Evolutionary conservation across 2,113 vertebrate species (phyloP).

Genomic region (Dinomys branickii): DNA sequence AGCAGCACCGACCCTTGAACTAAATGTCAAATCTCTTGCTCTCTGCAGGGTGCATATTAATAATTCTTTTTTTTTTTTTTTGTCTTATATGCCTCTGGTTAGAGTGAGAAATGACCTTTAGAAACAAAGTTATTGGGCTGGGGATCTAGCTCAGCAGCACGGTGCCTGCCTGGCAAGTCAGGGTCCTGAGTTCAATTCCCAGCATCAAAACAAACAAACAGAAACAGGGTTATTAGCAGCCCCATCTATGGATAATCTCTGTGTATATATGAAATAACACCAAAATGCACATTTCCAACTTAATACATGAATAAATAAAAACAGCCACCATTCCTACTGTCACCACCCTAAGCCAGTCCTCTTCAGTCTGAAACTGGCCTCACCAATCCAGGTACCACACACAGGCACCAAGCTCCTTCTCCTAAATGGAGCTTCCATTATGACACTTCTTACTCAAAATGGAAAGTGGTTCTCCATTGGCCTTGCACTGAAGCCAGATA

Average conservation of each 20-base stretch:
- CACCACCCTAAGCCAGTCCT: neutral
- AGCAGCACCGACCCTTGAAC: no score
- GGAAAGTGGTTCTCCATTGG: neutral
- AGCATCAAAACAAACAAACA: no score
- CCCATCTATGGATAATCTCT: no score
- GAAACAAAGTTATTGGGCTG: no score
- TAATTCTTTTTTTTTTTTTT: neutral
- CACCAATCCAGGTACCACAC: neutral
- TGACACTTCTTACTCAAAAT: neutral
- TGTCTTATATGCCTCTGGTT: neutral
- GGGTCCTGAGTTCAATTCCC: no score
- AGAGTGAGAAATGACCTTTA: neutral
- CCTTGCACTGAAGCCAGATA: neutral
- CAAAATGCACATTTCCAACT: neutral
- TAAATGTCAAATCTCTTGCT: slow-evolving; percentile 11
- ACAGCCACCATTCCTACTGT: neutral
- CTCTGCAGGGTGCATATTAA: neutral
- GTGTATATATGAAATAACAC: no score
- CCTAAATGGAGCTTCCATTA: neutral
- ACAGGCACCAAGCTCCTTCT: neutral
- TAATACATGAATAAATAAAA: neutral
- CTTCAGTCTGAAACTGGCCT: neutral
- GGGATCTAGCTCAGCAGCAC: no score
- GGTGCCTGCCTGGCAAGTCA: no score
- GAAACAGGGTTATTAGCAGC: no score